Evolutionary conservation across 2,113 vertebrate genomes (phyloP), one percentile per base, ranked within the genome.

Genomic region (Oryzias curvinotus): DNA sequence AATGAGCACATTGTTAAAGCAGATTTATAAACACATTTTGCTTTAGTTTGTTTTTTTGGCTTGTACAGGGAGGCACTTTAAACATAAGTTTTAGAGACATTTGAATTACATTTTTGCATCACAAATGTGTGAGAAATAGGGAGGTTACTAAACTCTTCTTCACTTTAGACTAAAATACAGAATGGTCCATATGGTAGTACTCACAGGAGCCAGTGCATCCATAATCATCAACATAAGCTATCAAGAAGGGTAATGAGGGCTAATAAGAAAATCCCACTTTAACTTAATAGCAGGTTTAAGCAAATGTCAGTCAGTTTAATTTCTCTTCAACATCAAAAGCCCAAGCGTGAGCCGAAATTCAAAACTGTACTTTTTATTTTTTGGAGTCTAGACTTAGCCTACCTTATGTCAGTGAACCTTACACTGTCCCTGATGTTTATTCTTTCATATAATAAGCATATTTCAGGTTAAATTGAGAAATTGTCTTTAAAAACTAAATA

Each of bases 51-150:
- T 36, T 36, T 36, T 7, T 7, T 28, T 1, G 26, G 6, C 26
- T 28, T 5, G 4, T 28, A 28, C 26, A 8, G 30, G 30, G 30
- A 12, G 1, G 30, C 0, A 1, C 3, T 36, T 36, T 36, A 10
- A 36, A 12, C 10, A 13, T 36, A 36, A 0, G 36, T 64, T 72
- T 81, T 42, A 65, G 58, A 75, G 73, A 74, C 57, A 18, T 63
- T 73, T 69, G 60, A 66, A 64, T 78, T 55, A 18, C 7, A 68
- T 62, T 59, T 65, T 58, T 51, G 46, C 64, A 51, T 62, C 25
- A 68, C 65, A 50, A 57, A 68, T 52, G 63, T 51, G 59, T 53
- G 28, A 66, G 46, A 63, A 71, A 58, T 55, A 46, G 45, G 57
- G 25, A 56, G 62, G 44, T 28, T 12, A 46, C 58, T 2, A 44